Evolutionary conservation across 2,797 vertebrate species (phyloP).

Genomic region (Spinus olivaceus): DNA sequence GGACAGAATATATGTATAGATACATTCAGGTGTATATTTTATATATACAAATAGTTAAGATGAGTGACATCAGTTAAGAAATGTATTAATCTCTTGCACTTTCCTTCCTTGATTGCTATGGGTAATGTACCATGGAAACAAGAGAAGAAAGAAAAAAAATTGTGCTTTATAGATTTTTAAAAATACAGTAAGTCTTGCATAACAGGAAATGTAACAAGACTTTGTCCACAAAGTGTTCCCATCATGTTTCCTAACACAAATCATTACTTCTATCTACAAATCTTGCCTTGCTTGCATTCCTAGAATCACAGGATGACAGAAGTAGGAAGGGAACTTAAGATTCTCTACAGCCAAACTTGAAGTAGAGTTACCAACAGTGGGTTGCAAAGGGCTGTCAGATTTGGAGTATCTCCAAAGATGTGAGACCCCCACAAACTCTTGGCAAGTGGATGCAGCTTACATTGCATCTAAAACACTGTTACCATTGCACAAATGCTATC

Average conservation of each 20-base stretch:
- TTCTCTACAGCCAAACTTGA: neutral
- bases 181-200: neutral
- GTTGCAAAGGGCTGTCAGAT: neutral
- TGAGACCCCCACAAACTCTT: neutral
- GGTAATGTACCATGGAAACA: neutral
- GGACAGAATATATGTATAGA: neutral
- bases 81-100: neutral
- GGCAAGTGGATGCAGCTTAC: neutral
- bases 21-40: neutral
- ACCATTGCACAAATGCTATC: neutral
- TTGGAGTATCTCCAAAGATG: neutral
- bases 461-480: neutral
- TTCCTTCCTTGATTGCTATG: neutral
- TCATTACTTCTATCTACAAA: neutral
- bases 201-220: neutral
- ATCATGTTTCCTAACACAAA: neutral
- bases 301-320: neutral
- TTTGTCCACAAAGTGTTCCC: neutral
- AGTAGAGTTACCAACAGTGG: neutral
- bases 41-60: neutral
- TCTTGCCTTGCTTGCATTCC: neutral
- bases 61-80: neutral
- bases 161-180: neutral
- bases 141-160: neutral
- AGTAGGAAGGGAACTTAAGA: neutral